A percentile compares a stretch with the other conserved stretches of the same genome.
Conservation (phyloP, 2,113 vertebrate genomes). For the Myanophis thanlyinensis region DNA sequence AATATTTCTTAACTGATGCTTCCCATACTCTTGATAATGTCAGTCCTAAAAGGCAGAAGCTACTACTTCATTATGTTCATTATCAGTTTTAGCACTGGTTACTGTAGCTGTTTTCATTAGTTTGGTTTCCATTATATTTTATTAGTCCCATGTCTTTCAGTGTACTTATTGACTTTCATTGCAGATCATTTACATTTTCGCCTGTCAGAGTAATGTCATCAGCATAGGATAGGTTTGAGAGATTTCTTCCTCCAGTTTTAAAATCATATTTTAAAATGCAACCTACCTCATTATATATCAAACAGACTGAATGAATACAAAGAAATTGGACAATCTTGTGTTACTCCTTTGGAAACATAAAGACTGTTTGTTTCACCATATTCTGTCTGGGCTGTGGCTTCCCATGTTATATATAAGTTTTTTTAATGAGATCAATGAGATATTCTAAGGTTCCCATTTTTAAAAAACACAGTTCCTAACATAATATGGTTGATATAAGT, state of each 20-base stretch:
- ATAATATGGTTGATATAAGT: background rate
- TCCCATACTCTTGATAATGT: background rate
- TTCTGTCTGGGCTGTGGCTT: background rate
- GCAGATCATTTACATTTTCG: background rate
- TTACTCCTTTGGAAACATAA: background rate
- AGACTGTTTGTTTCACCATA: background rate
- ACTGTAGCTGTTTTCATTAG: background rate
- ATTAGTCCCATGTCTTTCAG: background rate
- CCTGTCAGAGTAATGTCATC: background rate
- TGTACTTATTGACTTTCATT: background rate
- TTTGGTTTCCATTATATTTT: background rate
- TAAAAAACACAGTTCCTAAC: background rate
- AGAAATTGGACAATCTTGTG: background rate
- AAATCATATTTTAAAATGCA: background rate
- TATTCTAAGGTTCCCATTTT: background rate
- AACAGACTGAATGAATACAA: background rate
- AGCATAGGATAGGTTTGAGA: too few species aligned
- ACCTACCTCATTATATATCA: background rate
- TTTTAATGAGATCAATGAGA: background rate
- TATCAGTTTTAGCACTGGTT: background rate
- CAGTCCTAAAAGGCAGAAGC: background rate
- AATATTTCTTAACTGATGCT: background rate
- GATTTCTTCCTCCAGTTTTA: background rate
- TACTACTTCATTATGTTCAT: background rate
- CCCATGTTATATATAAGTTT: background rate